Base-by-base conservation (phyloP, 2,113 vertebrate species). In the Solea solea region DNA sequence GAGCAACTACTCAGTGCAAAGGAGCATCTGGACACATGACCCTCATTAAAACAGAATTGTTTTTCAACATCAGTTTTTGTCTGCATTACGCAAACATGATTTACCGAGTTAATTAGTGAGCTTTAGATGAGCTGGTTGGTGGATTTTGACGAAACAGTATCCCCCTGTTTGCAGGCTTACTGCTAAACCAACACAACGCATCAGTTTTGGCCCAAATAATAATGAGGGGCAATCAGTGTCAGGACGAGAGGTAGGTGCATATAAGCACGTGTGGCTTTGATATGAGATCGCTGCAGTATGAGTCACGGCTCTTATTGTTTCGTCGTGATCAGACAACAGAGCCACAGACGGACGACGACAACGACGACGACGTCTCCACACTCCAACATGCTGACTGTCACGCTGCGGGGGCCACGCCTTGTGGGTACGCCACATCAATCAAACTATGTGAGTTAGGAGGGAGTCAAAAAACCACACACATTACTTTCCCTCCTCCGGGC, bases 331-430 rank as follows among this genome's bases (percentile, higher is more conserved):
- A 71, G 28, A 64, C 55, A 57, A 74, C 69, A 60, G 62, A 71
- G 62, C 40, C 69, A 34, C 34, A 46, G 64, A 61, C 52, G 44
- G 34, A 44, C 42, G 11, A 51, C 65, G 76, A 64, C 69, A 21
- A 44, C 42, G 11, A 51, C 65, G 76, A 64, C 69, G 39, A 41
- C 63, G 57, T 72, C 48, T 68, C 41, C 39, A 49, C 53, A 64
- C 21, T 21, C 21, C 21, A 82, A 71, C 77, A 62, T 3, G 61
- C 60, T 48, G 83, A 79, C 45, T 41, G 74, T 42, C n/a, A n/a
- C 10, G 63, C 74, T 21, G 21, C 53, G 64, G 69, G 69, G 60
- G 77, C 48, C 70, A 71, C 11, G 21, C 41, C 69, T 6, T 55
- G 40, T 16, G 27, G 66, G 48, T 54, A 64, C 61, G 15, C 71